Base-by-base conservation (phyloP, 2,797 vertebrate genomes). In the Antrozous pallidus region DNA sequence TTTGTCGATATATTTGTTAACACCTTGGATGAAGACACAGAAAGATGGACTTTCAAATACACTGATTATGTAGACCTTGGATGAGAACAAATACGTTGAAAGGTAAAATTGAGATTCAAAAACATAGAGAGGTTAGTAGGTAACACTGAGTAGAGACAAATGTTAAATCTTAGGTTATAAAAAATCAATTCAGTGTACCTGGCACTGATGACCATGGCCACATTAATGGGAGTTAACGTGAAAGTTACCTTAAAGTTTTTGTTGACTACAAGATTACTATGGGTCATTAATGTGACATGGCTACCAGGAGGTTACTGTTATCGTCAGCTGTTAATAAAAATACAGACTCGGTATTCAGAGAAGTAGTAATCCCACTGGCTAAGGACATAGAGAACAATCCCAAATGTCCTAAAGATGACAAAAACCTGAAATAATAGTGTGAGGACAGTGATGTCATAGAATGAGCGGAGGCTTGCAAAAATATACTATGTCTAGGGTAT, bases 71-170 rank as follows among this genome's bases (percentile, higher is more conserved):
- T 18, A 90, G 36, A 56, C 17, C 90, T 90, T 90, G 67, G 17
- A 75, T 38, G 40, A 79, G 17, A 89, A 82, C 3, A 49, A 80
- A 31, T 65, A 38, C 56, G 12, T 51, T 75, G 31, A 28, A 79
- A 86, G 26, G 47, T 45, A 91, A 91, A 94, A 33, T 6, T 75
- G 65, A 86, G 80, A 65, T 75, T 79, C 6, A 88, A 84, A 93
- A 87, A 61, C 38, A 54, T 11, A 74, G 65, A 75, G 38, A 67
- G 17, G 5, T 26, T 8, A 73, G 61, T 67, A 40, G 70, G 22
- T 18, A 80, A 38, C 38, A 33, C 5, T 14, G 8, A 84, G 4
- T 33, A 70, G 20, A 75, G 38, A 69, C 4, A 56, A 82, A 70
- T n/a, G 11, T 54, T 54, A 56, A 26, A 6, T 70, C 22, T 12